Evolutionary conservation across 2,113 vertebrate genomes (phyloP).

Genomic region (Chrysochloris asiatica): DNA sequence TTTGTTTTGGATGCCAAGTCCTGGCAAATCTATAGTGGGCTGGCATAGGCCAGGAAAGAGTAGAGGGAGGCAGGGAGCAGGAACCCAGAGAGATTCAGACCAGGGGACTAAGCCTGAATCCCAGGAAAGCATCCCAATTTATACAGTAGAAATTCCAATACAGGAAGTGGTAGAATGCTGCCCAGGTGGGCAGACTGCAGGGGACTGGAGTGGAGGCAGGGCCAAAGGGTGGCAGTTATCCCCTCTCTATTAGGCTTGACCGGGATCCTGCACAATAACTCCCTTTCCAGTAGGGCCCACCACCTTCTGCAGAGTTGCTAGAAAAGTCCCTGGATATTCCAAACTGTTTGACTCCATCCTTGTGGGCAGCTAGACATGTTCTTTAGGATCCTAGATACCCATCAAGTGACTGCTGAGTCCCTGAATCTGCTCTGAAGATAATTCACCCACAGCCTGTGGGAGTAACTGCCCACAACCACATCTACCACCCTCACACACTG

Average conservation of each 20-base stretch:
- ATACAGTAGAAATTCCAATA: neutral
- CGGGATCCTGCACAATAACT: neutral
- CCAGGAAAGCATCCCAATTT: neutral
- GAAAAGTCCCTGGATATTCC: neutral
- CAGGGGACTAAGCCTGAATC: too few species aligned
- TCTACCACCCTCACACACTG: neutral
- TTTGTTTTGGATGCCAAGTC: neutral
- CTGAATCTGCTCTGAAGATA: neutral
- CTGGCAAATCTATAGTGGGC: neutral
- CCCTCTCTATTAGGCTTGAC: neutral
- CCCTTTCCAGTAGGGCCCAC: too few species aligned
- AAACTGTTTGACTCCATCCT: neutral
- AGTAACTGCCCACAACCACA: too few species aligned
- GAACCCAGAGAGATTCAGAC: too few species aligned
- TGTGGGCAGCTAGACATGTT: neutral
- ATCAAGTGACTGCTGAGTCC: neutral
- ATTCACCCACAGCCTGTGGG: neutral
- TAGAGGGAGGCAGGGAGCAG: neutral
- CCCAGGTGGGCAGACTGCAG: neutral
- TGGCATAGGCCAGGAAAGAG: neutral
- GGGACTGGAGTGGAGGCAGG: neutral
- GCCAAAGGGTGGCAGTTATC: neutral
- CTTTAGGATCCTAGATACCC: neutral
- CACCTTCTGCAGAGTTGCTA: neutral
- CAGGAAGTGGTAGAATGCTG: neutral